phyloP scores from a whole-genome alignment of 2,888 invertebrate genomes.

The Epinotia bilunana region DNA sequence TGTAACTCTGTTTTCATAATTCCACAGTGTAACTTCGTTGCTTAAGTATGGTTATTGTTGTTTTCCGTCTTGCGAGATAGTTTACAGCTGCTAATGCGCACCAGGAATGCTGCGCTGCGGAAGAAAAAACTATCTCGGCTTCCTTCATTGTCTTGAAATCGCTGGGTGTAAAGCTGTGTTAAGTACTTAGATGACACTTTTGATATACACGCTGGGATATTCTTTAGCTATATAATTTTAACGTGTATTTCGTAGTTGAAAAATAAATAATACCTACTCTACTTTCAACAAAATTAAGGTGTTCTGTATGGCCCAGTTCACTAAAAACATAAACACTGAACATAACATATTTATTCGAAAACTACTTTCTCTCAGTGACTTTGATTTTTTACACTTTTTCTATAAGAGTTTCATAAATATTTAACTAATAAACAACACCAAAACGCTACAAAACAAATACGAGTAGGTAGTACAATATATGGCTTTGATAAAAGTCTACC shows the following conservation, averaged over 20 bases:
- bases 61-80: constrained; percentile 36
- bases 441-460: too few relatives aligned
- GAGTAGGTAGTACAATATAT: too few relatives aligned
- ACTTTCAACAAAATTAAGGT: too few relatives aligned
- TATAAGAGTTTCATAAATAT: too few relatives aligned
- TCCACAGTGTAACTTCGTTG: constrained; percentile 22
- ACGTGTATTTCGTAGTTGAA: too few relatives aligned
- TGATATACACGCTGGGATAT: constrained; percentile 2
- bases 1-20: constrained; percentile 5
- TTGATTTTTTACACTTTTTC: too few relatives aligned
- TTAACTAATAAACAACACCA: too few relatives aligned
- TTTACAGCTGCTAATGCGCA: constrained; percentile 40
- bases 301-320: too few relatives aligned
- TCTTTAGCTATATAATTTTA: not conserved
- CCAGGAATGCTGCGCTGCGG: constrained; percentile 14
- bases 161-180: constrained; percentile 12
- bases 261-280: too few relatives aligned
- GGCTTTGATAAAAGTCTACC: not conserved
- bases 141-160: constrained; percentile 28
- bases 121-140: constrained; percentile 32
- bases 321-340: too few relatives aligned
- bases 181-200: constrained; percentile 27
- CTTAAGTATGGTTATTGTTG: constrained; percentile 37
- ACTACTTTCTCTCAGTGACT: too few relatives aligned
- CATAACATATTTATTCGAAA: too few relatives aligned